Conservation (phyloP, 2,113 vertebrate species). For the Pantherophis guttatus region DNA sequence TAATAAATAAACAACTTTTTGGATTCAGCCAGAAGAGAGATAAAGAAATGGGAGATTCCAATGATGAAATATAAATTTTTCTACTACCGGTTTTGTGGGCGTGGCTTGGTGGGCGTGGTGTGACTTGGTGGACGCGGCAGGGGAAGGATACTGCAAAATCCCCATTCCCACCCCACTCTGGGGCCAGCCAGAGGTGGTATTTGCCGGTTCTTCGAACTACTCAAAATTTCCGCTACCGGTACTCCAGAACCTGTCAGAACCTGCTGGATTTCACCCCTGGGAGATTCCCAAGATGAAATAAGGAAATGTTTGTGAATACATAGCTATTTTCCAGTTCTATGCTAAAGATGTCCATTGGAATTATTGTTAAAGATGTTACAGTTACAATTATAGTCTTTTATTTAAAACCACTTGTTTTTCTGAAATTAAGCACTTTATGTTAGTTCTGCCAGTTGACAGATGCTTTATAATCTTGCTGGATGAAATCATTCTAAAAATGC, state of each 20-base stretch:
- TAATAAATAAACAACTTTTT: background rate
- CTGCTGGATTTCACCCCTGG: background rate
- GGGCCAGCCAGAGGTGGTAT: too few species aligned
- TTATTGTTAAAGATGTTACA: background rate
- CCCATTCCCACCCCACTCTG: too few species aligned
- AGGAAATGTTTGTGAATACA: background rate
- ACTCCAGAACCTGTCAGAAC: too few species aligned
- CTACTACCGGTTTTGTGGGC: too few species aligned
- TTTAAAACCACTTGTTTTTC: background rate
- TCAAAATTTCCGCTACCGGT: too few species aligned
- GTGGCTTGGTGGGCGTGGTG: too few species aligned
- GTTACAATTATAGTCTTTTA: background rate
- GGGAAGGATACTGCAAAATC: too few species aligned
- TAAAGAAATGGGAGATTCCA: background rate
- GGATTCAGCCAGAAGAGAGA: background rate
- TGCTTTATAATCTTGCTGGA: background rate
- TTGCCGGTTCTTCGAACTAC: too few species aligned
- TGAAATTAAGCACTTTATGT: background rate
- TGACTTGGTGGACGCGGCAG: too few species aligned
- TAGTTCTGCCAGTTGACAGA: background rate
- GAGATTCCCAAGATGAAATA: background rate
- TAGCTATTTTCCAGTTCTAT: background rate
- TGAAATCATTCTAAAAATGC: constrained; percentile 6
- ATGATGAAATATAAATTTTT: background rate
- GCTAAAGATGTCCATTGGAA: background rate